phyloP scores from a whole-genome alignment of 2,797 vertebrate species.

The Hypotaenidia philippensis region DNA sequence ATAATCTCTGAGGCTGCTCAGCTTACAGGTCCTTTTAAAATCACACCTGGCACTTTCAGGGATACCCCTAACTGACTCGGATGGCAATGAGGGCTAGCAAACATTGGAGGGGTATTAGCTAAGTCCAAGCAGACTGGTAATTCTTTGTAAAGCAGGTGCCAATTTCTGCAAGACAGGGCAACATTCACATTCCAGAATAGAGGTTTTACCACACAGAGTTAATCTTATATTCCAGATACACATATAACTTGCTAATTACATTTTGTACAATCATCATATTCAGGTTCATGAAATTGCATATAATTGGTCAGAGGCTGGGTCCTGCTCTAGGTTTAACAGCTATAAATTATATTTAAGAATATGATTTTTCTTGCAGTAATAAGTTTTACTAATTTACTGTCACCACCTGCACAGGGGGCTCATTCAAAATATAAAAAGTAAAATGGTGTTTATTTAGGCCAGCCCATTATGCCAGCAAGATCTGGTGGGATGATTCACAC shows the following conservation, averaged over 20 bases:
- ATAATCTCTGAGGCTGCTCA: neutral
- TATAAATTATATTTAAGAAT: neutral
- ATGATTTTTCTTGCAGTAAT: neutral
- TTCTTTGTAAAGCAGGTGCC: neutral
- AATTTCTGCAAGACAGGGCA: neutral
- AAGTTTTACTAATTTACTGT: neutral
- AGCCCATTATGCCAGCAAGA: neutral
- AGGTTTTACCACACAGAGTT: neutral
- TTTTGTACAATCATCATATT: neutral
- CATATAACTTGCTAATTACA: neutral
- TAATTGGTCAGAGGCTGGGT: neutral
- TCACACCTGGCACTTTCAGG: fast-evolving
- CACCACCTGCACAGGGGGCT: neutral
- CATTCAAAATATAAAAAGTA: neutral
- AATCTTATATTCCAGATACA: neutral
- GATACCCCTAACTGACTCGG: neutral
- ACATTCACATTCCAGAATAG: neutral
- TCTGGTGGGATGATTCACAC: neutral
- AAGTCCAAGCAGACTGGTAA: neutral
- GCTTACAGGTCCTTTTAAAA: neutral
- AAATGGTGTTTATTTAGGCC: neutral
- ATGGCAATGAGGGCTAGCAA: neutral
- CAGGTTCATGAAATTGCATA: neutral
- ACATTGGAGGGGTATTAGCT: neutral
- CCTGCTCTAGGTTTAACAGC: neutral